Conservation (phyloP, 2,797 vertebrate genomes). For the Ctenopoma multispine region DNA sequence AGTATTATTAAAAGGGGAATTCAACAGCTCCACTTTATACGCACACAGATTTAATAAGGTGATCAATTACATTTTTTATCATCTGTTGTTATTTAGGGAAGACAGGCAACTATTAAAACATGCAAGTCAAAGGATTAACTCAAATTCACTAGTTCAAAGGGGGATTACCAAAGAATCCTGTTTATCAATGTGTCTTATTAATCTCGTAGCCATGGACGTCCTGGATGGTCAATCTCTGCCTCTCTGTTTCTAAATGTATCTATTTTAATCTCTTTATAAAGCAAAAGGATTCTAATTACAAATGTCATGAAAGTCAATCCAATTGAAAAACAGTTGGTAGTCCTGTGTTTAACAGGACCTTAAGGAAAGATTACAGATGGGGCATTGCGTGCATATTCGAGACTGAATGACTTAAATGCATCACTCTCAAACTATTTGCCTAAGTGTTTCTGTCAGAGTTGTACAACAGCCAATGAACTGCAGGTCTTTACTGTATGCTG, state of each 20-base stretch:
- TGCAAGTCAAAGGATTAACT: conserved; percentile 51
- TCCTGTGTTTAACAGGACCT: conserved; percentile 70
- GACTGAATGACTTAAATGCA: conserved; percentile 62
- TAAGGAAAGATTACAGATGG: conserved; percentile 73
- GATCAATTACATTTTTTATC: background rate
- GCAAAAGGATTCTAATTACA: conserved; percentile 66
- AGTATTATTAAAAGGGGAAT: background rate
- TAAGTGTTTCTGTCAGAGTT: conserved; percentile 63
- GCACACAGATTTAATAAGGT: background rate
- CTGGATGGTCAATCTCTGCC: conserved; percentile 45
- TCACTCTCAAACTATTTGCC: conserved; percentile 65
- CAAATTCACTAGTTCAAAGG: conserved; percentile 47
- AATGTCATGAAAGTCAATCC: conserved; percentile 69
- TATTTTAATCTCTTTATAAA: conserved; percentile 78
- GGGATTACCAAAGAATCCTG: conserved; percentile 62
- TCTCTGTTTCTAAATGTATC: conserved; percentile 64
- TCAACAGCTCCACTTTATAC: background rate
- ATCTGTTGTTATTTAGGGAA: background rate
- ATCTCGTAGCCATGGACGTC: conserved; percentile 47
- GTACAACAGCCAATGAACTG: conserved; percentile 55
- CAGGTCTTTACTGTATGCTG: conserved; percentile 54
- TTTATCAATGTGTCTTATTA: conserved; percentile 56
- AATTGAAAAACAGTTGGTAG: conserved; percentile 73
- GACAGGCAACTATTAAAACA: background rate
- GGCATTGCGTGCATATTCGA: conserved; percentile 45